Evolutionary conservation across 2,888 invertebrate species (phyloP).

Genomic region (Penaeus monodon): DNA sequence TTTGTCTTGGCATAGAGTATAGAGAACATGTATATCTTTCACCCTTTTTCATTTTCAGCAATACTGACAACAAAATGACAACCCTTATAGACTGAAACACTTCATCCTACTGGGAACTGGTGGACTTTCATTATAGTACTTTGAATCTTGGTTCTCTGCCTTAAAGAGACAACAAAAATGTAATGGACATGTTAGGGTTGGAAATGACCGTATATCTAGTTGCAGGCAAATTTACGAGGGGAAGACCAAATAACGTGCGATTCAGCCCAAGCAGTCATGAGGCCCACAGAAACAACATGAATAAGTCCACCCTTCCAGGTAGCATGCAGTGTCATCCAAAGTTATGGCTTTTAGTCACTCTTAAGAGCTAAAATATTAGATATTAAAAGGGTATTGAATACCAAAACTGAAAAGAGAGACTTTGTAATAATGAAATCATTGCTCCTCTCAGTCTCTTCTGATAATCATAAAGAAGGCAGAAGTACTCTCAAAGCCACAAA

Average conservation of each 20-base stretch:
- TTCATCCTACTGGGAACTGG: conserved; percentile 50
- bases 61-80: not conserved
- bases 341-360: conserved; percentile 52
- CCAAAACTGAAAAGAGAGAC: not conserved
- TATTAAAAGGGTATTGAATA: conserved; percentile 28
- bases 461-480: no score
- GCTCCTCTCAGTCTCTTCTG: no score
- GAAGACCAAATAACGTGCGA: conserved; percentile 14
- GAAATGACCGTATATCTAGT: conserved; percentile 11
- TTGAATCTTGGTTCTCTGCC: conserved; percentile 59
- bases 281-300: conserved; percentile 5
- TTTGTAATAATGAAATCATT: no score
- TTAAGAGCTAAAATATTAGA: conserved; percentile 35
- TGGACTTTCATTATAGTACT: conserved; percentile 35
- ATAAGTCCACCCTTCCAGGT: conserved; percentile 62
- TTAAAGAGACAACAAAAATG: not conserved
- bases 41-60: no score
- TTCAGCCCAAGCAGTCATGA: not conserved
- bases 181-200: conserved; percentile 15
- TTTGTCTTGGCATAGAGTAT: no score
- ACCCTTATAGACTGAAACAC: conserved; percentile 15
- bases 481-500: no score
- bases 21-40: no score
- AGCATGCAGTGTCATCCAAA: conserved; percentile 59
- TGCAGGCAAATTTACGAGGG: conserved; percentile 12